Evolutionary conservation across 2,113 vertebrate species (phyloP).

Genomic region (Tretioscincus oriximinensis): DNA sequence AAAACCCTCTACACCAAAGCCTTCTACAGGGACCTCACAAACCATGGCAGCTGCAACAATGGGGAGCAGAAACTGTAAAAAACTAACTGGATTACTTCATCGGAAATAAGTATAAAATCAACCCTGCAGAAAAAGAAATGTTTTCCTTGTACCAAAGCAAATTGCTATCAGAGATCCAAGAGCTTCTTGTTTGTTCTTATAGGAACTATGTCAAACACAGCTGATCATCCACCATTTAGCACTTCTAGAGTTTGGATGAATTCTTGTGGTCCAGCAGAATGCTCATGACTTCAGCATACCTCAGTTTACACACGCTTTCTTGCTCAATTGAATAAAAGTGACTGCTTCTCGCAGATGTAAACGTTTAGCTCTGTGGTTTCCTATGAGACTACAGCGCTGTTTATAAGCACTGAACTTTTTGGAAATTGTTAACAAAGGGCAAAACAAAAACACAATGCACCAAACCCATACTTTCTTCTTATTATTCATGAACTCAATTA

Average conservation of each 20-base stretch:
- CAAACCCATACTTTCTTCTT: neutral
- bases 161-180: conserved; percentile 41
- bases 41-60: neutral
- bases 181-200: conserved; percentile 15
- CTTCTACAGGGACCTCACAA: neutral
- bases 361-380: conserved; percentile 29
- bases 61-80: neutral
- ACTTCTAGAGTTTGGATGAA: conserved; percentile 11
- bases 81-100: neutral
- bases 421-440: conserved; percentile 11
- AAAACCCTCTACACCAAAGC: neutral
- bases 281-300: conserved; percentile 26
- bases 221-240: conserved; percentile 26
- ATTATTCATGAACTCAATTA: neutral
- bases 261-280: conserved; percentile 42
- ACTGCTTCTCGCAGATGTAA: conserved; percentile 36
- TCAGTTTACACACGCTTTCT: conserved; percentile 38
- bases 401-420: conserved; percentile 14
- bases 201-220: conserved; percentile 6
- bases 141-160: conserved; percentile 38
- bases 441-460: conserved; percentile 10
- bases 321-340: conserved; percentile 30
- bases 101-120: conserved; percentile 1
- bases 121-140: conserved; percentile 32
- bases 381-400: conserved; percentile 7